phyloP scores from a whole-genome alignment of 1,140 invertebrate genomes.

The Bradynema listronoti region DNA sequence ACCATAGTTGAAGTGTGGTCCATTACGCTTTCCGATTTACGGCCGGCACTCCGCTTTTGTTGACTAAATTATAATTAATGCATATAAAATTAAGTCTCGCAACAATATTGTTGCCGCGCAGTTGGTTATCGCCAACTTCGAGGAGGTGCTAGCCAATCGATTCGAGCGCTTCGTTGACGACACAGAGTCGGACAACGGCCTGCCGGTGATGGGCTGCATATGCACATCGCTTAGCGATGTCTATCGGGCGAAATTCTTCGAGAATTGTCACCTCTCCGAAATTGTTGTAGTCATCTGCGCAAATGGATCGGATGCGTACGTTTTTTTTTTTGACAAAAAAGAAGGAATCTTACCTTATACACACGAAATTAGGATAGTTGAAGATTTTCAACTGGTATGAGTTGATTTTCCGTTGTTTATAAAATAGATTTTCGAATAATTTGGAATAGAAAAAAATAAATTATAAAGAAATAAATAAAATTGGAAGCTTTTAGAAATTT shows the following conservation, averaged over 20 bases:
- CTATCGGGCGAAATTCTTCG: constrained; percentile 1
- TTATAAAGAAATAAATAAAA: no score
- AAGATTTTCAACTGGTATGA: no score
- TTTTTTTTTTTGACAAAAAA: neutral
- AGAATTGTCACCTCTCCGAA: neutral
- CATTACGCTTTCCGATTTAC: no score
- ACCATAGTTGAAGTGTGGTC: no score
- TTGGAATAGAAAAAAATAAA: no score
- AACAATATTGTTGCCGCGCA: constrained; percentile 1
- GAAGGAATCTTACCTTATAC: neutral
- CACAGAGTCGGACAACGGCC: neutral
- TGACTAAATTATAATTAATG: no score
- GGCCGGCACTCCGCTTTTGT: no score
- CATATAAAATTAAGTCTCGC: neutral
- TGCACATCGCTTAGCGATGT: neutral
- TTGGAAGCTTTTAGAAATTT: no score
- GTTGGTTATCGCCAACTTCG: neutral
- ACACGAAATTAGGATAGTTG: neutral
- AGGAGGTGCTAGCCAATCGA: neutral
- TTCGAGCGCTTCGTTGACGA: constrained; percentile 7
- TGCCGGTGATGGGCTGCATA: constrained; percentile 5
- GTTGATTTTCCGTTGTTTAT: no score
- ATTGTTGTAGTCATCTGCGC: constrained; percentile 1
- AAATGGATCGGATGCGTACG: constrained; percentile 1
- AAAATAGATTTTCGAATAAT: no score